phyloP scores from a whole-genome alignment of 2,888 invertebrate genomes.

The Drosophila lacicola region DNA sequence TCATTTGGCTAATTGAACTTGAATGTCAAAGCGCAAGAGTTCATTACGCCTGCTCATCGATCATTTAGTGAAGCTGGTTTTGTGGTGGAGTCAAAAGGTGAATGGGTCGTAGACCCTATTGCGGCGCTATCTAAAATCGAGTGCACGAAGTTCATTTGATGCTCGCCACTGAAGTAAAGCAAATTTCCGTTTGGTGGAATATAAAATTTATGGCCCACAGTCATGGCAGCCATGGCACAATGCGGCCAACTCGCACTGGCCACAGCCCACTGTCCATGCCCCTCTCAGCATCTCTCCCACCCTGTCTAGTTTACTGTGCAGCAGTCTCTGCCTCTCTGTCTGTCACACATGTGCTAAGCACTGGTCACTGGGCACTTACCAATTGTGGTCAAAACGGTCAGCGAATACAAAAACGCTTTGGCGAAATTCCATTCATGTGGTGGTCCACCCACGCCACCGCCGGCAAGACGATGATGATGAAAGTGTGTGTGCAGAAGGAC shows the following conservation, averaged over 20 bases:
- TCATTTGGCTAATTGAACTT: constrained; percentile 9
- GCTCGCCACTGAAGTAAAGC: constrained; percentile 69
- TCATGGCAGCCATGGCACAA: constrained; percentile 19
- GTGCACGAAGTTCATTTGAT: constrained; percentile 39
- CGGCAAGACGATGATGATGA: constrained; percentile 83
- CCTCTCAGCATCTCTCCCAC: constrained; percentile 2
- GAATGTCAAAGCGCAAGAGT: neutral
- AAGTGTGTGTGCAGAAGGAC: constrained; percentile 83
- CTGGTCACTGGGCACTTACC: constrained; percentile 87
- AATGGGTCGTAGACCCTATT: constrained; percentile 42
- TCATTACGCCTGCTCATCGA: constrained; percentile 27
- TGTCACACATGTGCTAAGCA: constrained; percentile 25
- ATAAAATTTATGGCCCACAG: constrained; percentile 69
- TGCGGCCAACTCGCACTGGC: constrained; percentile 4
- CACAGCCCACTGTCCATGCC: constrained; percentile 3
- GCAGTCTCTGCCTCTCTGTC: constrained; percentile 6
- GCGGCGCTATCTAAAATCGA: constrained; percentile 29
- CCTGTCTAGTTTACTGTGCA: neutral
- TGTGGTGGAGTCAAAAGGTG: constrained; percentile 59
- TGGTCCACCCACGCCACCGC: constrained; percentile 58
- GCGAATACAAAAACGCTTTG: constrained; percentile 96
- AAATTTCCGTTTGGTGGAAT: constrained; percentile 70
- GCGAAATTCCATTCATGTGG: constrained; percentile 93
- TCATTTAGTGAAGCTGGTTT: constrained; percentile 23
- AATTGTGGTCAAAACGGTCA: constrained; percentile 96